phyloP scores from a whole-genome alignment of 1,140 invertebrate genomes.

The Diorhabda elongata region DNA sequence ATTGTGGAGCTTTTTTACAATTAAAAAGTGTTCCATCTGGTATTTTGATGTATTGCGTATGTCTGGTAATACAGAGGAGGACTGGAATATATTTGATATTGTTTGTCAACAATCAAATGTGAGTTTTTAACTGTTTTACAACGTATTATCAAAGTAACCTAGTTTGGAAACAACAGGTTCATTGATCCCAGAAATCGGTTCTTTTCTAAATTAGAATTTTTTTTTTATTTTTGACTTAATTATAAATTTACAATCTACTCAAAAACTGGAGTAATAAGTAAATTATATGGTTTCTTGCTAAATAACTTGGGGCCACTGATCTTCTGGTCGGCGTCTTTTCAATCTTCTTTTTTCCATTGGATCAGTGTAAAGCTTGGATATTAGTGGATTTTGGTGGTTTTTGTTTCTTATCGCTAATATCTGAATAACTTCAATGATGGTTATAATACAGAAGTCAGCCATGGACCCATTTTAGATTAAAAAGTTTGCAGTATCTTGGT shows the following conservation, averaged over 20 bases:
- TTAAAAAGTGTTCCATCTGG: neutral
- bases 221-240: neutral
- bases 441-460: no score
- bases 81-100: conserved; percentile 64
- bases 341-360: no score
- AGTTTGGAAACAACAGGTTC: neutral
- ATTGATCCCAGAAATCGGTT: neutral
- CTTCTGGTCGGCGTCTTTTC: neutral
- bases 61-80: conserved; percentile 54
- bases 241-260: neutral
- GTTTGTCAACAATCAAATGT: conserved; percentile 48
- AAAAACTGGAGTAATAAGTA: no score
- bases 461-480: no score
- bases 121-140: conserved; percentile 3
- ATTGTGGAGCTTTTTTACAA: no score
- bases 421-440: no score
- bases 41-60: conserved; percentile 29
- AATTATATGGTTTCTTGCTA: no score
- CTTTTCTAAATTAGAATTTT: neutral
- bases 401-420: no score
- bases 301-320: no score
- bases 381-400: no score
- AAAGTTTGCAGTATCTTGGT: no score
- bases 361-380: no score
- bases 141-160: neutral